Base-by-base conservation (phyloP, 2,888 invertebrate species). In the Parasteatoda lunata region DNA sequence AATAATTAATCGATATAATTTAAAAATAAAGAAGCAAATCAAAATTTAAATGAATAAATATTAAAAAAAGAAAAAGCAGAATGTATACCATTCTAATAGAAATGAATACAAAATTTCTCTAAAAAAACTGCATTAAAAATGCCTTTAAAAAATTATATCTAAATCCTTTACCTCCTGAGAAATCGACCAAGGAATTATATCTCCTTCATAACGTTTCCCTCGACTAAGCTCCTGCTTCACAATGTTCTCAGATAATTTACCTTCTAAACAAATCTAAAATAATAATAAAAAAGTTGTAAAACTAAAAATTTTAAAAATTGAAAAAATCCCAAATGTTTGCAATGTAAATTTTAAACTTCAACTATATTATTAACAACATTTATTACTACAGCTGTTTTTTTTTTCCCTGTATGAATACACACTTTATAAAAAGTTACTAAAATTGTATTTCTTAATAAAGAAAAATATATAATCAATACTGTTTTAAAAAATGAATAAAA, bases 141-240 rank as follows among this genome's bases (percentile, higher is more conserved):
- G 30, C 30, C 68, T 68, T 15, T 5, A 68, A 68, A 30, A 47
- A 69, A n/a, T 48, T 45, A 30, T 30, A 49, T 65, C 45, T 54
- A 2, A 30, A 69, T 6, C 30, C n/a, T 11, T 9, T 88, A 92
- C 92, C 92, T 99, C 98, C 91, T 99, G 98, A 5, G 97, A 96
- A 4, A 99, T 93, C 80, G 98, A 98, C 99, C 99, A 99, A 0
- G 99, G 99, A 90, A 99, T 98, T 11, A 99, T 93, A 93, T 99
- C 99, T 0, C 99, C 99, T 6, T 97, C 95, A 0, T 98, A 97
- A 90, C 97, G 95, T 90, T 96, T 96, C 0, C 98, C 98, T 89
- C 96, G 94, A 0, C 96, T 95, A 80, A 98, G 93, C 51, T 95
- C 96, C 91, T 96, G 95, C 4, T 94, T 93, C 3, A 98, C 95